phyloP scores from a whole-genome alignment of 2,113 vertebrate species.

The Microtus ochrogaster region DNA sequence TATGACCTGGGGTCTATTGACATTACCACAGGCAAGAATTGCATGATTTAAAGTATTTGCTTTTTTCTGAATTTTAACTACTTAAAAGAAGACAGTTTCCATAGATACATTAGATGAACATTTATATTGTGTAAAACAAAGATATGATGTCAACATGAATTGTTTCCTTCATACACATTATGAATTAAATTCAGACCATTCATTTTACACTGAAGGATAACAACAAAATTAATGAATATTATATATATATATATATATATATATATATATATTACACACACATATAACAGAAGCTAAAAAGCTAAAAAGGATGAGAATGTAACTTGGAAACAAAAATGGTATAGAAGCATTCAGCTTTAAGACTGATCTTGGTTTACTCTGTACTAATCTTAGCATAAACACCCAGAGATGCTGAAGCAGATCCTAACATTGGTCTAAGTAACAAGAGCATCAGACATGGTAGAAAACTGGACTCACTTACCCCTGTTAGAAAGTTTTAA shows the following conservation, averaged over 20 bases:
- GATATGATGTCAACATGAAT: background rate
- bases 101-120: background rate
- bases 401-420: fast-evolving
- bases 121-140: background rate
- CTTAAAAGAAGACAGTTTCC: background rate
- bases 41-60: background rate
- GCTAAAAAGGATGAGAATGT: background rate
- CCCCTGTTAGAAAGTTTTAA: background rate
- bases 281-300: background rate
- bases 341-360: background rate
- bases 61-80: background rate
- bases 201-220: background rate
- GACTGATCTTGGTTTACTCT: background rate
- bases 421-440: background rate
- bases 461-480: background rate
- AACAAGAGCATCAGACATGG: fast-evolving
- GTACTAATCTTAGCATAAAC: background rate
- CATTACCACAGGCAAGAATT: background rate
- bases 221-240: background rate
- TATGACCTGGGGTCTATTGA: background rate
- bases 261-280: no score
- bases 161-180: background rate
- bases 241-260: background rate
- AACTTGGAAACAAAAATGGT: background rate
- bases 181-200: slow-evolving; percentile 11